Evolutionary conservation across 2,797 vertebrate species (phyloP).

Genomic region (Onychomys arenicola): DNA sequence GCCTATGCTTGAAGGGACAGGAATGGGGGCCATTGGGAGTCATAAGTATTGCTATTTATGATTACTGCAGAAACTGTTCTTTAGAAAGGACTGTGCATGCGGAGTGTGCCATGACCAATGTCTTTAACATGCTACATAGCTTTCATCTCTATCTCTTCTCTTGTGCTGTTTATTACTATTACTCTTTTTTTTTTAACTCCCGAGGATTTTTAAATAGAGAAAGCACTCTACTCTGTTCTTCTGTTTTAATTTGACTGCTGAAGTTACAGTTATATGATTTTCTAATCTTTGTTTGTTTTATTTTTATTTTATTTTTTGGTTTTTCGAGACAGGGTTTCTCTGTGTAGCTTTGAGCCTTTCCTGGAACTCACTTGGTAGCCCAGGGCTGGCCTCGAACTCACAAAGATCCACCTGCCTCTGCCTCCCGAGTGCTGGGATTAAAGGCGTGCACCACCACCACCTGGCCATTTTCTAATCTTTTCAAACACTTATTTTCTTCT

Average conservation of each 20-base stretch:
- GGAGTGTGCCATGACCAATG: neutral
- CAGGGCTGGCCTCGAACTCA: no score
- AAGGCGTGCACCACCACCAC: no score
- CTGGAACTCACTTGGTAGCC: no score
- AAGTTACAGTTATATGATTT: neutral
- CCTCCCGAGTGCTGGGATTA: no score
- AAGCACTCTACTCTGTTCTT: neutral
- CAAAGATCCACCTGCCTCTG: no score
- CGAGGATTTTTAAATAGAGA: neutral
- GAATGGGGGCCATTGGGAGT: neutral
- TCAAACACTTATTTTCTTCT: slow-evolving; percentile 9
- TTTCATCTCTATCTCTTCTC: neutral
- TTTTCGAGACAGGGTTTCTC: no score
- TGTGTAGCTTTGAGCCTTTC: no score
- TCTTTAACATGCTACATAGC: neutral
- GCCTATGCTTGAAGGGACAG: neutral
- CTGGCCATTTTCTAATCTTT: no score
- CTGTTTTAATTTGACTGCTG: neutral
- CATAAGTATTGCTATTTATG: neutral
- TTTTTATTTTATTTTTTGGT: no score
- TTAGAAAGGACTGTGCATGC: neutral
- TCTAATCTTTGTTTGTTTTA: no score
- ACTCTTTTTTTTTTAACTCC: neutral
- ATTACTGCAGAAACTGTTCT: neutral
- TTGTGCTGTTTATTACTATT: neutral